A percentile compares a stretch with the other conserved stretches of the same genome.
phyloP scores from a whole-genome alignment of 2,113 vertebrate species.

The Ondatra zibethicus region DNA sequence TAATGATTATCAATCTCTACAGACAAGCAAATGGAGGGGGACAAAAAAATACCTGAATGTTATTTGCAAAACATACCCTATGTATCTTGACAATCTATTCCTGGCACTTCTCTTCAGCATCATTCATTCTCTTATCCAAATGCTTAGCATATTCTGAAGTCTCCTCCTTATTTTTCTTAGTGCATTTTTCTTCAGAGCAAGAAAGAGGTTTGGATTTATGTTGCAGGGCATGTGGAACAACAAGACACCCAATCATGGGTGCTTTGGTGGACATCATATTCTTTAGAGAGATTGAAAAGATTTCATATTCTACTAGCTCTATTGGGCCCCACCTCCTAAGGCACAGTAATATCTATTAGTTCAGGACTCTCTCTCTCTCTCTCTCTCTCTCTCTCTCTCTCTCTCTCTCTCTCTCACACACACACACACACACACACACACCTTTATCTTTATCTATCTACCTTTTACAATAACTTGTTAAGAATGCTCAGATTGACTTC shows the following conservation, averaged over 20 bases:
- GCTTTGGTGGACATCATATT: neutral
- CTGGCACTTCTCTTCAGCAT: neutral
- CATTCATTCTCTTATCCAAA: neutral
- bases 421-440: no score
- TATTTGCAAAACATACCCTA: neutral
- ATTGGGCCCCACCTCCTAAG: neutral
- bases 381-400: neutral
- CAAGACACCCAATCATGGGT: neutral
- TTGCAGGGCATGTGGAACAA: neutral
- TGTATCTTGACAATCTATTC: neutral
- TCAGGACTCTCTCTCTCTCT: neutral
- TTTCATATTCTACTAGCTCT: neutral
- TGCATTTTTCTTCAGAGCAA: neutral
- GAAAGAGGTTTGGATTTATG: neutral
- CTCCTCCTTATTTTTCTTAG: neutral
- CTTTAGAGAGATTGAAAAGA: neutral
- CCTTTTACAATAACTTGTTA: neutral
- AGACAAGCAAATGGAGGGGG: neutral
- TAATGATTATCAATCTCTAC: neutral
- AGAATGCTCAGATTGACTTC: neutral
- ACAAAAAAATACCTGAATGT: neutral
- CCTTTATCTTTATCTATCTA: neutral
- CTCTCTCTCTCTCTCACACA: neutral
- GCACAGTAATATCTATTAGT: neutral
- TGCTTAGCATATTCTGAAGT: neutral